Conservation (phyloP, 2,888 invertebrate genomes). For the Sturmia bella region DNA sequence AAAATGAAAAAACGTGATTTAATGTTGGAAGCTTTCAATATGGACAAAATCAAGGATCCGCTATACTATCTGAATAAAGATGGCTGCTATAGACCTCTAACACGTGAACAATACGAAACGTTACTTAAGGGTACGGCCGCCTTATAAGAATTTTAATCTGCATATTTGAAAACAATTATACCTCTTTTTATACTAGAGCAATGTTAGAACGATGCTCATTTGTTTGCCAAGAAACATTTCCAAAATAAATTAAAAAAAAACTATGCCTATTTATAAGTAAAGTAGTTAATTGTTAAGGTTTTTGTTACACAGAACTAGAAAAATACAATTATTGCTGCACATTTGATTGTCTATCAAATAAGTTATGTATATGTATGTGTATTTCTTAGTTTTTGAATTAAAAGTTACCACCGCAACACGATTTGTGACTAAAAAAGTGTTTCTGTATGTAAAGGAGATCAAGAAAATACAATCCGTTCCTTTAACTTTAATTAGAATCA, state of each 20-base stretch:
- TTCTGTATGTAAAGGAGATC: too few relatives aligned
- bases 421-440: too few relatives aligned
- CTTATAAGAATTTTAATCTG: conserved; percentile 79
- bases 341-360: neutral
- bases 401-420: too few relatives aligned
- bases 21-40: conserved; percentile 92
- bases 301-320: neutral
- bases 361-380: too few relatives aligned
- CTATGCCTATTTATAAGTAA: neutral
- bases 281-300: neutral
- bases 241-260: too few relatives aligned
- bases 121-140: conserved; percentile 83
- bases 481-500: too few relatives aligned
- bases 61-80: conserved; percentile 87
- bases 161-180: neutral
- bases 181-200: neutral
- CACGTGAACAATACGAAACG: conserved; percentile 82
- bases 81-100: conserved; percentile 83
- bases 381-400: too few relatives aligned
- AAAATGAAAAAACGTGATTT: conserved; percentile 95
- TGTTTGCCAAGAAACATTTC: too few relatives aligned
- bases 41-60: conserved; percentile 87
- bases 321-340: neutral
- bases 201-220: too few relatives aligned
- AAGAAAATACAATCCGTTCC: too few relatives aligned